phyloP scores from a whole-genome alignment of 2,797 vertebrate genomes.

The Sebastes dallii region DNA sequence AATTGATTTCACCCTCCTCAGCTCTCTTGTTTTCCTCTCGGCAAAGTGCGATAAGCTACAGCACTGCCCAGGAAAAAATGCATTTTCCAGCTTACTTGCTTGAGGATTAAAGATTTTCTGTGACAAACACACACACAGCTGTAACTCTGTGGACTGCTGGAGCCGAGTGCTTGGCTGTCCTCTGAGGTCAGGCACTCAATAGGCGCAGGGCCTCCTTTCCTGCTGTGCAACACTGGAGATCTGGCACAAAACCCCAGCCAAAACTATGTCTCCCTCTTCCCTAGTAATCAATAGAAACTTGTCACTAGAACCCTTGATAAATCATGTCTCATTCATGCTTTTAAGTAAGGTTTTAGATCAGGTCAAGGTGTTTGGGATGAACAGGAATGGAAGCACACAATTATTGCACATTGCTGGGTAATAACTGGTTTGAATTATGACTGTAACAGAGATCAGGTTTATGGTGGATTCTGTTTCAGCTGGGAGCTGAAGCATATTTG shows the following conservation, averaged over 20 bases:
- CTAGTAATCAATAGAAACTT: constrained; percentile 23
- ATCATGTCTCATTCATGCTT: neutral
- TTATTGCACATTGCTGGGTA: constrained; percentile 18
- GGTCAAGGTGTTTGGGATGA: neutral
- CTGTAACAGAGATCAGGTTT: constrained; percentile 1
- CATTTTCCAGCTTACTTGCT: neutral
- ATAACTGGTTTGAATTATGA: constrained; percentile 30
- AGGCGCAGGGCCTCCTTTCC: constrained; percentile 62
- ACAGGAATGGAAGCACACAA: neutral
- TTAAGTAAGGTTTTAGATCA: neutral
- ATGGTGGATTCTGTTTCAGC: constrained; percentile 23
- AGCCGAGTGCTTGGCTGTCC: constrained; percentile 51
- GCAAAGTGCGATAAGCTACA: neutral
- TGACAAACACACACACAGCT: constrained; percentile 61
- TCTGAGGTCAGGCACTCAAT: constrained; percentile 64
- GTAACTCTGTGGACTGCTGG: constrained; percentile 57
- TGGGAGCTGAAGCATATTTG: constrained; percentile 11
- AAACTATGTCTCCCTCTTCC: constrained; percentile 6
- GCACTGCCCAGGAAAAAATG: neutral
- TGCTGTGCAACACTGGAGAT: constrained; percentile 66
- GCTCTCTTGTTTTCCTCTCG: neutral
- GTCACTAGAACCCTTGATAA: neutral
- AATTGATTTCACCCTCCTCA: neutral
- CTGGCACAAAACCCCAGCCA: constrained; percentile 49
- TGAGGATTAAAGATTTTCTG: constrained; percentile 30